Evolutionary conservation across 2,888 invertebrate genomes (phyloP).

Genomic region (Cheilosia scutellata): DNA sequence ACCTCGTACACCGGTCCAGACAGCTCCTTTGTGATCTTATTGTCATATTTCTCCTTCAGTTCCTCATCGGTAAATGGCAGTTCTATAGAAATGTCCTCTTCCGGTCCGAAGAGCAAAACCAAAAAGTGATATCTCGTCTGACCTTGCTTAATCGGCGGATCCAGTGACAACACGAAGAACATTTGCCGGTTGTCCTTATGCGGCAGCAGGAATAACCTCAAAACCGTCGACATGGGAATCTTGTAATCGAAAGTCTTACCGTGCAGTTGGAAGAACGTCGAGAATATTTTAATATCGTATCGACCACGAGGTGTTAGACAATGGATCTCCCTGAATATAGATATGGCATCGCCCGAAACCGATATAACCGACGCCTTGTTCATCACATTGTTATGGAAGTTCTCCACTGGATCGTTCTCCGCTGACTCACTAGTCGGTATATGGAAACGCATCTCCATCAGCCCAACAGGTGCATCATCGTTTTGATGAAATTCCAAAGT

Average conservation of each 20-base stretch:
- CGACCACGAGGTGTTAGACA: constrained; percentile 98
- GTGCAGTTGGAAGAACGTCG: constrained; percentile 95
- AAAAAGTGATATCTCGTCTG: constrained; percentile 99
- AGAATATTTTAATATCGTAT: constrained; percentile 96
- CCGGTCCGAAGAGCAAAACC: constrained; percentile 96
- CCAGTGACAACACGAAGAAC: constrained; percentile 98
- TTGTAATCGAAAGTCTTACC: constrained; percentile 99
- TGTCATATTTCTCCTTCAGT: constrained; percentile 96
- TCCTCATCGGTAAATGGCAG: constrained; percentile 96
- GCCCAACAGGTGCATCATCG: constrained; percentile 98
- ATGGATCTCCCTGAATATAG: constrained; percentile 97
- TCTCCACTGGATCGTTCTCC: constrained; percentile 96
- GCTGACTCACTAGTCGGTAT: constrained; percentile 96
- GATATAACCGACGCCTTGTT: constrained; percentile 99
- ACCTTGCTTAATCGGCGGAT: constrained; percentile 99
- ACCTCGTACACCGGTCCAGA: constrained; percentile 98
- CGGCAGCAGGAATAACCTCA: constrained; percentile 96
- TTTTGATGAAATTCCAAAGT: constrained; percentile 99
- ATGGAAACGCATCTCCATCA: constrained; percentile 99
- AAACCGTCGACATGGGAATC: constrained; percentile 98
- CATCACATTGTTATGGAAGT: constrained; percentile 98
- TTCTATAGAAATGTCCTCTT: constrained; percentile 96
- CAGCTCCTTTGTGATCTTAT: constrained; percentile 94
- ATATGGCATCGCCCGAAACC: constrained; percentile 98
- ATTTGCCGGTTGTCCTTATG: constrained; percentile 99